Base-by-base conservation (phyloP, 2,797 vertebrate species). In the Mycteria americana region DNA sequence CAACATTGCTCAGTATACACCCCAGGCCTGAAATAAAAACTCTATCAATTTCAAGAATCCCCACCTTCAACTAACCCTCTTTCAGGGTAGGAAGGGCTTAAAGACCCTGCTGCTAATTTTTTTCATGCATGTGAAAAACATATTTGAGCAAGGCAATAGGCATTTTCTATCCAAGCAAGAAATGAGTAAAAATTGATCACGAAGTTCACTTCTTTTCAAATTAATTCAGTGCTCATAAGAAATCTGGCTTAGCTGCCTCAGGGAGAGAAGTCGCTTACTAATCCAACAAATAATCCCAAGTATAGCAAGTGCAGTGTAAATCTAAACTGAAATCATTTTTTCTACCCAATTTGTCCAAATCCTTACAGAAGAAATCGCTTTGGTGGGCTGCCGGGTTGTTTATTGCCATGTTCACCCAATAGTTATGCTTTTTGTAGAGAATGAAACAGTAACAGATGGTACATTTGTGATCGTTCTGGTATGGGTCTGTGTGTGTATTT, bases 361-460 rank as follows among this genome's bases (percentile, higher is more conserved):
- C 28, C 15, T 75, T 59, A 73, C 9, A 68, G 65, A 68, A 81
- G 50, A 82, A 89, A 73, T 23, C 0, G 1, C 46, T 75, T 54
- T 65, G 78, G 65, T 88, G 50, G 69, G 65, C 54, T 85, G 64
- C 56, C 68, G 51, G 0, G 16, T 63, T 91, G 35, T 81, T 94
- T 85, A 75, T 56, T 81, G 57, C 62, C 41, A 37, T 5, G 46
- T 53, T 87, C 72, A 70, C 35, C 43, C 78, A 89, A 64, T 48
- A 96, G 67, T 13, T 35, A 67, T 24, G 60, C 25, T 79, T 91
- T 95, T 53, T 83, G 78, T 80, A 77, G 64, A 68, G 65, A 85
- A 85, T 3, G 37, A 75, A 89, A 73, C 14, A 78, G 83, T 85
- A 93, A 87, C 77, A 77, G 85, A 94, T 95, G 84, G 78, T 60